phyloP scores from a whole-genome alignment of 2,888 invertebrate genomes.

The Apotomis turbidana region DNA sequence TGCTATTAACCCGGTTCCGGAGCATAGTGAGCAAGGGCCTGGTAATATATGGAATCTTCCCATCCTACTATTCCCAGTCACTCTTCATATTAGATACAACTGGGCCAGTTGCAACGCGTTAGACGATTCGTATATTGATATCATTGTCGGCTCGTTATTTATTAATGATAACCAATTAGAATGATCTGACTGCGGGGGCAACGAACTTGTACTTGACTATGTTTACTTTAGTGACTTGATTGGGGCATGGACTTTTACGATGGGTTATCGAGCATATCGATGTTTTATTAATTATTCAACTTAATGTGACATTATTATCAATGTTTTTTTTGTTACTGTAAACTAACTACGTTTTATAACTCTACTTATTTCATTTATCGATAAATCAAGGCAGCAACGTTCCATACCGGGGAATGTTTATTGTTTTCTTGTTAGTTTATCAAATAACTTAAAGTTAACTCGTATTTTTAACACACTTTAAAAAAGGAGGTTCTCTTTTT shows the following conservation, averaged over 20 bases:
- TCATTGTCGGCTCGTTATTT: constrained; percentile 20
- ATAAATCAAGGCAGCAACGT: no score
- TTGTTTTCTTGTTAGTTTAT: no score
- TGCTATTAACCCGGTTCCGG: no score
- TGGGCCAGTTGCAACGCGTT: constrained; percentile 33
- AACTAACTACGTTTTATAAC: no score
- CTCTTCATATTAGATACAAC: not conserved
- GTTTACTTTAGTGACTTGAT: constrained; percentile 37
- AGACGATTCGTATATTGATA: constrained; percentile 24
- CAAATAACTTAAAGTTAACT: no score
- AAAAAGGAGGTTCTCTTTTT: no score
- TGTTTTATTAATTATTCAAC: constrained; percentile 14
- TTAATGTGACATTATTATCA: constrained; percentile 14
- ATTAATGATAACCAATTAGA: constrained; percentile 66
- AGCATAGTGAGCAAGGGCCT: no score
- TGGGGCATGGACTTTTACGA: constrained; percentile 16
- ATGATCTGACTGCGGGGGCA: constrained; percentile 58
- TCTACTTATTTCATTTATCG: no score
- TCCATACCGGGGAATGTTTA: no score
- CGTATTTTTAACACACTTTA: no score
- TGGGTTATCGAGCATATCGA: constrained; percentile 6
- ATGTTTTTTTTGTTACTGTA: not conserved
- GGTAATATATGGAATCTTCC: not conserved
- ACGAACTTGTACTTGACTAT: constrained; percentile 53
- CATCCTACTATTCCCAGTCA: not conserved